Evolutionary conservation across 2,797 vertebrate species (phyloP), one percentile per base, ranked within the genome.

Genomic region (Pseudomugil tenellus): DNA sequence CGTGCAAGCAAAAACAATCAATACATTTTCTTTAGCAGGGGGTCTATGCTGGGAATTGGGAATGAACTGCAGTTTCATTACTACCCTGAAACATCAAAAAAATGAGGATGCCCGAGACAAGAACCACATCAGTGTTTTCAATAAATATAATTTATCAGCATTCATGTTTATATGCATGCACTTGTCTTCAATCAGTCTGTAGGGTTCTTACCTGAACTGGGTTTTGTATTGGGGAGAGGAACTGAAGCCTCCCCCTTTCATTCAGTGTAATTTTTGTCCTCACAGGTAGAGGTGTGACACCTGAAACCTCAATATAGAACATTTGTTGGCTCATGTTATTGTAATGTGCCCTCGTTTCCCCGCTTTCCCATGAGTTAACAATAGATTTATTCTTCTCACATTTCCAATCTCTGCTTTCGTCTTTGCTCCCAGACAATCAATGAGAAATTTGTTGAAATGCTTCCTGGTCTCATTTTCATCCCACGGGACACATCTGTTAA

Each of bases 331-430:
- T 78, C 19, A 26, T 29, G 67, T 62, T 77, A 61, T 88, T 85
- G 83, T 82, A 34, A 46, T 65, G 77, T 80, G 61, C 19, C 81
- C 80, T 87, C 77, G 26, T 81, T 86, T 80, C 70, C 56, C 49
- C 57, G 78, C 87, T 91, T 92, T 93, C 86, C 84, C 90, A 91
- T 65, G 85, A 84, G 65, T 60, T 71, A 49, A 92, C 92, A 93
- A 91, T 88, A 81, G 90, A 91, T 87, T 78, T 79, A 74, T 76
- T 90, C 83, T 80, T 81, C 92, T 94, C 91, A 79, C 74, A 83
- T 93, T 93, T 87, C 91, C 79, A 67, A 60, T 28, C 19, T 26
- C 49, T 63, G 61, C 19, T 34, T 76, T 82, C 86, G 79, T 72
- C 81, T 49, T 72, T 72, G 71, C 73, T 78, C 48, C 57, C 70